phyloP scores from a whole-genome alignment of 2,797 vertebrate genomes.

The Macroramphosus scolopax region DNA sequence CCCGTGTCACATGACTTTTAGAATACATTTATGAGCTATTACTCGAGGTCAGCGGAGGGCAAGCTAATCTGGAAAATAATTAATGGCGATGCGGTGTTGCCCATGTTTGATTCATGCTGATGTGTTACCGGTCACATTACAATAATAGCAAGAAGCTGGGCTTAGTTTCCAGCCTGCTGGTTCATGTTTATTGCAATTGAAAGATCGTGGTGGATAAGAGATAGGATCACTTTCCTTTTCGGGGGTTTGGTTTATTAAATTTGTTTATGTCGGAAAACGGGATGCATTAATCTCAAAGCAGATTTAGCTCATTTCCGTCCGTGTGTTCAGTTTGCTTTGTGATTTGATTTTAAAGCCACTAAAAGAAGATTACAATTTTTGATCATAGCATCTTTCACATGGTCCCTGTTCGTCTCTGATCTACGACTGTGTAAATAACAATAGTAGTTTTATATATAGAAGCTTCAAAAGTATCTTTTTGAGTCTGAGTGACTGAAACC shows the following conservation, averaged over 20 bases:
- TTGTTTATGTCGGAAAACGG: no score
- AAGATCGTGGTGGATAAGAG: background rate
- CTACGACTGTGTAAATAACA: no score
- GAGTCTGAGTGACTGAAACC: no score
- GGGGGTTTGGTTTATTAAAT: background rate
- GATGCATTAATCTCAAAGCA: no score
- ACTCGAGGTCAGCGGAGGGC: conserved; percentile 40
- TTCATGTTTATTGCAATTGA: conserved; percentile 9
- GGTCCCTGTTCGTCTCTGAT: no score
- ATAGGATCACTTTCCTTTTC: background rate
- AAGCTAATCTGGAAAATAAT: conserved; percentile 48
- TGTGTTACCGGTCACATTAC: conserved; percentile 28
- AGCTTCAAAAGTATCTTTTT: no score
- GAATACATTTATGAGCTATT: conserved; percentile 41
- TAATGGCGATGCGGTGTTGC: conserved; percentile 26
- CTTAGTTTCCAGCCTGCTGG: conserved; percentile 11
- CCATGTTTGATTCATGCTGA: conserved; percentile 35
- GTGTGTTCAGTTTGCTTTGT: no score
- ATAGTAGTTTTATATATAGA: no score
- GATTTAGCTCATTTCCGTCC: no score
- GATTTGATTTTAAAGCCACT: no score
- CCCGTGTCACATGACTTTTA: conserved; percentile 41
- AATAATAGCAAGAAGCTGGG: conserved; percentile 11
- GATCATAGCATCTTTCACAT: no score
- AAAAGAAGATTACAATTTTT: no score